Evolutionary conservation across 2,888 invertebrate species (phyloP), one percentile per base, ranked within the genome.

Genomic region (Dichetophora obliterata): DNA sequence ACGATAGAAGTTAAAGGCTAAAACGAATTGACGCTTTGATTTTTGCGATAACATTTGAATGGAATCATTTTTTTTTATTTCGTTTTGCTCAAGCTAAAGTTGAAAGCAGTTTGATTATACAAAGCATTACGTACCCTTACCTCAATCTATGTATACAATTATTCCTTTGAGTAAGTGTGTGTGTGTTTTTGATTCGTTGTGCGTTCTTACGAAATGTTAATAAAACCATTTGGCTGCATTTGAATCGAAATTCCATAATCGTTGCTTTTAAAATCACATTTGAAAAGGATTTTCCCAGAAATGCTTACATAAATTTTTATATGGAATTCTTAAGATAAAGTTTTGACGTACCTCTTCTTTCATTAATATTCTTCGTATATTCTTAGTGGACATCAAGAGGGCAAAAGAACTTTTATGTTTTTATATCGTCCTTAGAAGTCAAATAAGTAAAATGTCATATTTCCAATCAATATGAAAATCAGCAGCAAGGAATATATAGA

Each of bases 1-100:
- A 24, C 22, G 48, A 43, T 50, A 11, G 22, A 59, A 71, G 74
- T 65, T 54, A 50, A 65, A 63, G 50, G 74, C 65, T 50, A 74
- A 65, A 74, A 65, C 63, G 65, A 52, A 74, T 65, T 50, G 65
- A 50, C 65, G 65, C 52, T 50, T 52, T 63, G 52, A 34, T 63
- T 52, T 68, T 68, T 50, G 65, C 74, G 54, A 65, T 65, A 74
- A 74, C 65, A 50, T 34, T 73, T 73, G 31, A 65, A 63, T 65
- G 74, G 52, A 63, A 48, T 63, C 9, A 71, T 31, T 52, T 59
- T 57, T 48, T 37, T 8, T 11, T 11, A 11, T 11, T 14, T 43
- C 43, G 43, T 43, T 43, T 37, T 37, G 11, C 27, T n/a, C 50
- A 16, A 24, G 31, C 52, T 52, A 59, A 16, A 48, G 65, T 27